phyloP scores from a whole-genome alignment of 2,113 vertebrate genomes.

The Pithys albifrons region DNA sequence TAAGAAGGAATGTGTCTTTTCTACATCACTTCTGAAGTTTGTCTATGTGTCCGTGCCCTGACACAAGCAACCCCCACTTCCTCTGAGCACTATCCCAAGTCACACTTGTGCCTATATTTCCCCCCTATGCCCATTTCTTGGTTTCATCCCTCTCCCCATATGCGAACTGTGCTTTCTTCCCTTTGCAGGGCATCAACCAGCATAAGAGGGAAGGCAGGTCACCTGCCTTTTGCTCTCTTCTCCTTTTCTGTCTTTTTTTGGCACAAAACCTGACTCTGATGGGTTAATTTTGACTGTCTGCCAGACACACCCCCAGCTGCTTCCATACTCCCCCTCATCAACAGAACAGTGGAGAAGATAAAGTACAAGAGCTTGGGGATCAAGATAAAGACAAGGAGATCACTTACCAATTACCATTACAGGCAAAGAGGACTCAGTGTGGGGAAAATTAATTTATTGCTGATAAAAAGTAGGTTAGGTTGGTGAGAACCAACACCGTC shows the following conservation, averaged over 20 bases:
- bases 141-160: neutral
- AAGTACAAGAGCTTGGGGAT: neutral
- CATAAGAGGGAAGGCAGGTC: neutral
- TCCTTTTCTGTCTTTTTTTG: neutral
- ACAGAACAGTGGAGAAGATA: too few species aligned
- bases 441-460: neutral
- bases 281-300: neutral
- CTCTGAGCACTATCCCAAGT: neutral
- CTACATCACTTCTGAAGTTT: neutral
- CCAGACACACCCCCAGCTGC: neutral
- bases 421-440: fast-evolving
- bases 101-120: neutral
- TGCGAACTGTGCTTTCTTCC: neutral
- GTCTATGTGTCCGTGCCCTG: neutral
- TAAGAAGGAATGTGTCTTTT: neutral
- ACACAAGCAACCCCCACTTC: neutral
- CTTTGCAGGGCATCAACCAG: neutral
- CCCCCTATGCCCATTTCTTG: neutral
- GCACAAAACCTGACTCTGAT: neutral
- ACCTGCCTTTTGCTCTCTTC: neutral
- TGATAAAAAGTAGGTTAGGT: neutral
- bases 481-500: neutral
- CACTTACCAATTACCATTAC: neutral
- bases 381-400: neutral
- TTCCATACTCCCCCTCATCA: neutral